Evolutionary conservation across 30 jellyfish, hydroid and myxozoan genomes (phyloP).

Genomic region (Chironex yamaguchii): DNA sequence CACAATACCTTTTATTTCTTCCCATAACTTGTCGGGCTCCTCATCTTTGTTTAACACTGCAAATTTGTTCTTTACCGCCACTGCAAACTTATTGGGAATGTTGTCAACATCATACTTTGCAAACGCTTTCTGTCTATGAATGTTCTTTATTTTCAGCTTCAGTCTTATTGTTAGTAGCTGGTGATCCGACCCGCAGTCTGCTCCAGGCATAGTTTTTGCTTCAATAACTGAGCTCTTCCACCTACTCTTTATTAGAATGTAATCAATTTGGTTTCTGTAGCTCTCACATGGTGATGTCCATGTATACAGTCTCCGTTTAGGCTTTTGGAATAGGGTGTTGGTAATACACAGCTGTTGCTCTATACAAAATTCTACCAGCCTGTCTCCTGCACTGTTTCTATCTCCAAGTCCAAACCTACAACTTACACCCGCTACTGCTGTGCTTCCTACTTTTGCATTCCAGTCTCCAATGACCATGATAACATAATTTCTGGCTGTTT

Average conservation of each 20-base stretch:
- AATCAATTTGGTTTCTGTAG: slow-evolving; percentile 15
- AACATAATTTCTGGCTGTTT: not conserved
- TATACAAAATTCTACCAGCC: not conserved
- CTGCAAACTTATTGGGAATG: slow-evolving; percentile 23
- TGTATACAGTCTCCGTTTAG: slow-evolving; percentile 9
- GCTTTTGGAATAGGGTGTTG: slow-evolving; percentile 4
- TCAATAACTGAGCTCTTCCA: slow-evolving; percentile 12
- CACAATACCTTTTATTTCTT: slow-evolving; percentile 19
- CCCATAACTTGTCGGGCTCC: slow-evolving; percentile 47
- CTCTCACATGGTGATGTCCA: slow-evolving; percentile 17
- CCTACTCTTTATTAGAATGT: slow-evolving; percentile 11
- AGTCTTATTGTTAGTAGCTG: not conserved
- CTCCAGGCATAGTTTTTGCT: slow-evolving; percentile 26
- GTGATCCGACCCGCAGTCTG: slow-evolving; percentile 39
- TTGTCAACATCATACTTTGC: slow-evolving; percentile 22
- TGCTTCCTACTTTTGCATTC: slow-evolving; percentile 8
- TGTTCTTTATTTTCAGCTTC: not conserved
- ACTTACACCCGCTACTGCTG: not conserved
- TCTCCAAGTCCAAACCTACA: slow-evolving; percentile 7
- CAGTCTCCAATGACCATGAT: slow-evolving; percentile 1
- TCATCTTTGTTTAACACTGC: slow-evolving; percentile 34
- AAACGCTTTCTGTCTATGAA: slow-evolving; percentile 20
- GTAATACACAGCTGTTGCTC: not conserved
- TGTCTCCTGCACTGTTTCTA: not conserved
- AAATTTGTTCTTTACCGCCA: slow-evolving; percentile 23